phyloP scores from a whole-genome alignment of 2,113 vertebrate species.

The Pterocles burchelli region DNA sequence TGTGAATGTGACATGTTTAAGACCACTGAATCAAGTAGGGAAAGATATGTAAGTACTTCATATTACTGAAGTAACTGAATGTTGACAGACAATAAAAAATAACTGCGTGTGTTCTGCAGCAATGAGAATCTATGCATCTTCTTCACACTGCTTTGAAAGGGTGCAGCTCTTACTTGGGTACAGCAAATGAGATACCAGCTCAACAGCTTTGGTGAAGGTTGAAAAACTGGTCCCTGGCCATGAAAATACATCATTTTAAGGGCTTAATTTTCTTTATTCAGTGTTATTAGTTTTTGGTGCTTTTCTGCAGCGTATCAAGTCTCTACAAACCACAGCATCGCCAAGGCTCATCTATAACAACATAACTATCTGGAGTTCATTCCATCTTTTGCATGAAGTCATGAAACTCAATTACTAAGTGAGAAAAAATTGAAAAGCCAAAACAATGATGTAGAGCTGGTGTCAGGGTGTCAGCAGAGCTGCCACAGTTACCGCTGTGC shows the following conservation, averaged over 20 bases:
- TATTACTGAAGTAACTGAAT: neutral
- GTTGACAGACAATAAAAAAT: neutral
- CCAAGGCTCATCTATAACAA: slow-evolving; percentile 38
- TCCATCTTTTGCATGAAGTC: slow-evolving; percentile 5
- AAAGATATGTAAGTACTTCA: neutral
- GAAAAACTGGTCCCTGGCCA: neutral
- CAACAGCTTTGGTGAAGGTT: neutral
- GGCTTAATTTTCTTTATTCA: slow-evolving; percentile 34
- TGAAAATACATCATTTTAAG: slow-evolving; percentile 45
- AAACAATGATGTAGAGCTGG: neutral
- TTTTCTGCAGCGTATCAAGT: slow-evolving; percentile 14
- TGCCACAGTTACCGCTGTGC: neutral
- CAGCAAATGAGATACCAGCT: neutral
- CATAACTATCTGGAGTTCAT: slow-evolving; percentile 12
- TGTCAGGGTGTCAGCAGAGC: neutral
- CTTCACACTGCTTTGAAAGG: neutral
- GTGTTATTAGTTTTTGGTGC: slow-evolving; percentile 17
- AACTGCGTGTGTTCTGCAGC: neutral
- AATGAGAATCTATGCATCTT: neutral
- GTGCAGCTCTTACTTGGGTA: neutral
- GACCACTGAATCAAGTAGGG: neutral
- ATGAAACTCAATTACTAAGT: slow-evolving; percentile 51
- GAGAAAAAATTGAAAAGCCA: neutral
- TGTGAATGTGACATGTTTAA: neutral
- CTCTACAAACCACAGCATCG: slow-evolving; percentile 19